A percentile compares a stretch with the other conserved stretches of the same genome.
Conservation (phyloP, 2,113 vertebrate genomes). For the Lamprotornis superbus region DNA sequence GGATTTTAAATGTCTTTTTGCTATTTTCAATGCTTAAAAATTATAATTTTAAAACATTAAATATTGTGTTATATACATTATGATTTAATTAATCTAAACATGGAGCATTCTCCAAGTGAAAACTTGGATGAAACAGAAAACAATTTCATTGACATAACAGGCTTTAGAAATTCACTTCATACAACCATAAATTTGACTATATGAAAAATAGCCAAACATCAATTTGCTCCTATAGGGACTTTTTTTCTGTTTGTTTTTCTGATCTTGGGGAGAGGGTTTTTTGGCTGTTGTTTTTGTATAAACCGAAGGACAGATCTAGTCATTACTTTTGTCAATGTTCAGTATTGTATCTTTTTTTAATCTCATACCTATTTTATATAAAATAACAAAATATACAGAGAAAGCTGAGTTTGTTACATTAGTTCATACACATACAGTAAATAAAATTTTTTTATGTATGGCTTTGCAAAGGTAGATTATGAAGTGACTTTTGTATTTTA, state of each 20-base stretch:
- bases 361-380: slow-evolving; percentile 83
- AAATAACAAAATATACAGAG: slow-evolving; percentile 96
- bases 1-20: slow-evolving; percentile 78
- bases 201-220: slow-evolving; percentile 77
- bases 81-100: slow-evolving; percentile 71
- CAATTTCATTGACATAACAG: slow-evolving; percentile 68
- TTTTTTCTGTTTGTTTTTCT: neutral
- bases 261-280: neutral
- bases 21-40: slow-evolving; percentile 83
- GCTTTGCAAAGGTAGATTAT: slow-evolving; percentile 94
- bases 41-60: slow-evolving; percentile 83
- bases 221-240: slow-evolving; percentile 52
- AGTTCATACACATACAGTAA: slow-evolving; percentile 86
- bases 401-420: slow-evolving; percentile 83
- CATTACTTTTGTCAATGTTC: slow-evolving; percentile 64
- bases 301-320: slow-evolving; percentile 66
- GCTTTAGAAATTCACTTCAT: slow-evolving; percentile 71
- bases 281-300: slow-evolving; percentile 60
- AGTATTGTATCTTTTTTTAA: slow-evolving; percentile 77
- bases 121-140: slow-evolving; percentile 66
- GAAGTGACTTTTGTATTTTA: slow-evolving; percentile 81
- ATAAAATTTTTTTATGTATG: slow-evolving; percentile 87
- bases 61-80: slow-evolving; percentile 80
- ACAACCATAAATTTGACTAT: slow-evolving; percentile 72
- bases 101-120: slow-evolving; percentile 68